Evolutionary conservation across 2,797 vertebrate genomes (phyloP), one percentile per base, ranked within the genome.

Genomic region (Coregonus suidteri): DNA sequence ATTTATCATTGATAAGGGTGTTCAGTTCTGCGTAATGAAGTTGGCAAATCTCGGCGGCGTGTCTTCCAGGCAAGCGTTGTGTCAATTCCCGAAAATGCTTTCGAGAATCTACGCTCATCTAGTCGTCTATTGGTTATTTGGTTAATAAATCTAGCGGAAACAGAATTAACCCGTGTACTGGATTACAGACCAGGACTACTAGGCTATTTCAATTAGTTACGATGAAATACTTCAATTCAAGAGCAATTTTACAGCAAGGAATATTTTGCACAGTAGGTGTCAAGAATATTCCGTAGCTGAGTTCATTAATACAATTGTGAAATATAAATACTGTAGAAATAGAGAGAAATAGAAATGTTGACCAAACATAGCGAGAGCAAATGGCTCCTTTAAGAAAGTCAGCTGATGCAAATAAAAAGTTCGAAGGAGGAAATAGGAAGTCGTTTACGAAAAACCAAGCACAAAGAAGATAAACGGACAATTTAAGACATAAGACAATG

Each of bases 361-460:
- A 47, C 41, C 9, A 11, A 15, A 34, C 51, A 9, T 0, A 47
- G 9, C 11, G 9, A 47, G 11, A 47, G 9, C 41, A 47, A 47
- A 47, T 47, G 51, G 51, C 71, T 53, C 4, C 92, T 94, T 93
- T 94, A 94, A 93, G 91, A 83, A 41, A 0, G 81, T 88, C 87
- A 89, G 82, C n/a, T 90, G 89, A 54, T 90, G 88, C 53, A 31
- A 3, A 30, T 74, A 64, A 70, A 73, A 66, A 53, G 4, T 53
- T 37, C 1, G 35, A 82, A 81, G 82, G 75, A 87, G 92, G 91
- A 95, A 94, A 88, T 85, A 91, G 93, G 93, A 94, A 94, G 93
- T 91, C 0, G 11, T 35, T 70, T 62, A 25, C 66, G 25, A 77
- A 37, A 6, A 88, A 90, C 90, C 41, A 11, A 3, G 77, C 79